Base-by-base conservation (phyloP, 2,888 invertebrate species). In the Diarsia rubi region DNA sequence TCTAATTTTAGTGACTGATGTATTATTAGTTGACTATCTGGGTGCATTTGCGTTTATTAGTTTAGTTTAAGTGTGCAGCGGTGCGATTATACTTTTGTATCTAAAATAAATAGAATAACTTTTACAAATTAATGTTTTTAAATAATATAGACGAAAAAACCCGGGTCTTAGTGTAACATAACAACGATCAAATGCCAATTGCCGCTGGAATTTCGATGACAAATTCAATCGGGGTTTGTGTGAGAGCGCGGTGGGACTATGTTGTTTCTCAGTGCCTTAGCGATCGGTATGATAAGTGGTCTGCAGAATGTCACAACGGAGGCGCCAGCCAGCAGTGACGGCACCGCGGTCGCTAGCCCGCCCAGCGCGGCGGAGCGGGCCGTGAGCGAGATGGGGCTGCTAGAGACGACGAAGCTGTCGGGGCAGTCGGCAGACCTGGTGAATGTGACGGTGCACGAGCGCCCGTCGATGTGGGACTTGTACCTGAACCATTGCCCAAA, bases 401-500 rank as follows among this genome's bases (percentile, higher is more conserved):
- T 94, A 82, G 96, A 95, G 86, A 90, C 93, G 47, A 94, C 94
- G 19, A 93, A 92, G 81, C 88, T 93, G 76, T 85, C 93, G 52
- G 90, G 91, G 1, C 87, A 90, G n/a, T 88, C 91, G 8, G 89
- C 87, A 6, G 96, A 96, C 83, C 91, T 94, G 85, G 95, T 95
- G 59, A 96, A 96, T 87, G 94, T 95, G 82, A 95, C 96, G 0
- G 90, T 95, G 21, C 94, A 95, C 77, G 96, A 96, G 83, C 92
- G 93, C 14, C 94, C 94, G 8, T 94, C 96, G 14, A 96, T 96
- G 94, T 97, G 96, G 95, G 96, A 96, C 79, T 67, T 97, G 83
- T 96, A 97, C 90, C 90, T 97, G 86, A 96, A 97, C 88, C 96
- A 97, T 89, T 97, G 97, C 94, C 97, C 97, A 65, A 96, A 97